Percentiles rank a stretch among this genome's conserved stretches.
phyloP scores from a whole-genome alignment of 2,113 vertebrate species.

The Myiagra hebetior region DNA sequence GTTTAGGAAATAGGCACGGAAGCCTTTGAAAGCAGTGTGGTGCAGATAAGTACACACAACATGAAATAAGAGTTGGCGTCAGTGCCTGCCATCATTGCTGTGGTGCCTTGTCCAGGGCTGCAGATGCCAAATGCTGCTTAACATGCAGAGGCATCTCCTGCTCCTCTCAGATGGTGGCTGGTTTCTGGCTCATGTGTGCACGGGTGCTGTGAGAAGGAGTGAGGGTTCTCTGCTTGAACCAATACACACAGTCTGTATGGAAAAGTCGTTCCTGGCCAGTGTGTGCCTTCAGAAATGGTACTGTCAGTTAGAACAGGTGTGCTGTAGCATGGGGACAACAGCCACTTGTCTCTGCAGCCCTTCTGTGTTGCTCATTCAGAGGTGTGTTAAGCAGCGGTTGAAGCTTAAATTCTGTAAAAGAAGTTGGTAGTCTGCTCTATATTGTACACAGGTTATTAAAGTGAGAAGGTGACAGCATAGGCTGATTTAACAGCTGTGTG shows the following conservation, averaged over 20 bases:
- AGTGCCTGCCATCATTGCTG: rapidly evolving
- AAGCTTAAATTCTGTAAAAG: conserved; percentile 10
- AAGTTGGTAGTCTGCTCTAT: not conserved
- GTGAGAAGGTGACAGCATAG: not conserved
- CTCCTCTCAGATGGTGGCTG: not conserved
- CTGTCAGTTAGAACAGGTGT: not conserved
- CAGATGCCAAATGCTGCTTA: not conserved
- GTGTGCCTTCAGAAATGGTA: not conserved
- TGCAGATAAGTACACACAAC: not conserved
- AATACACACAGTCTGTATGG: not conserved
- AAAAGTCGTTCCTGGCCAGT: not conserved
- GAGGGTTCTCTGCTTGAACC: not conserved
- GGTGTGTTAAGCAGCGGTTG: not conserved
- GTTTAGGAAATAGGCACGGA: not conserved
- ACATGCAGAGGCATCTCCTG: not conserved
- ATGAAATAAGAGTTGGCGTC: not conserved
- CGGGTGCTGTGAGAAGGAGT: not conserved
- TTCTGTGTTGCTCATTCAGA: not conserved
- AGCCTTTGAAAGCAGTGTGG: not conserved
- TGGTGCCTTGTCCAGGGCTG: not conserved
- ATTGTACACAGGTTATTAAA: not conserved
- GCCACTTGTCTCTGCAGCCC: not conserved
- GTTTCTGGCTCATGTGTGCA: not conserved
- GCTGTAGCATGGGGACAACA: not conserved
- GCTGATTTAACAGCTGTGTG: not conserved